Base-by-base conservation (phyloP, 2,113 vertebrate species). In the Podarcis cretensis region DNA sequence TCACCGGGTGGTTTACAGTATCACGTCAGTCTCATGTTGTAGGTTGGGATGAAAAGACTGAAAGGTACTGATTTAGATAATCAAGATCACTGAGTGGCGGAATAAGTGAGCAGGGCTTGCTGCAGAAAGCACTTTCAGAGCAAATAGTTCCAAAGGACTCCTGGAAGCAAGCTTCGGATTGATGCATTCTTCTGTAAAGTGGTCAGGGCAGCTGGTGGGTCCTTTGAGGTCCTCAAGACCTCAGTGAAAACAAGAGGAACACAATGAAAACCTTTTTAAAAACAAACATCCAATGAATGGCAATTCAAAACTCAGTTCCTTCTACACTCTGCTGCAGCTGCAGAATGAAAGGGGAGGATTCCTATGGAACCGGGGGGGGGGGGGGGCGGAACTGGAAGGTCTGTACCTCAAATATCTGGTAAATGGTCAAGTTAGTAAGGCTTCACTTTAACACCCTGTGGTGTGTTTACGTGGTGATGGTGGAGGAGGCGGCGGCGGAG, bases 391-490 rank as follows among this genome's bases (percentile, higher is more conserved):
- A 48, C 43, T 9, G 43, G 43, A 48, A 48, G 43, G 43, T 48
- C 43, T 48, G 43, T 43, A 9, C 48, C 48, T 54, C 48, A 54
- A 54, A 54, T 63, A 20, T 63, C 59, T 63, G 13, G 59, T 63
- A 63, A 20, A 63, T 63, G 59, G 3, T 20, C 59, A 14, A 63
- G 59, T 63, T 63, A 63, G 59, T 63, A 63, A 63, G 59, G 18
- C 59, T 63, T 63, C 16, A 20, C 16, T 63, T 20, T 20, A 16
- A 63, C 59, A 63, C 59, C 16, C 13, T 63, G 59, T 63, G 35
- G 35, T 95, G 93, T 89, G 95, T 93, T 87, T 92, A 90, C 81
- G 94, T 92, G 92, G 90, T 91, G 74, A 92, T 21, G 91, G 90
- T 84, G 91, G 59, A 57, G 87, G 43, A 80, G 54, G 68, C 76